Evolutionary conservation across 1,140 invertebrate species (phyloP).

Genomic region (Agrypnia vestita): DNA sequence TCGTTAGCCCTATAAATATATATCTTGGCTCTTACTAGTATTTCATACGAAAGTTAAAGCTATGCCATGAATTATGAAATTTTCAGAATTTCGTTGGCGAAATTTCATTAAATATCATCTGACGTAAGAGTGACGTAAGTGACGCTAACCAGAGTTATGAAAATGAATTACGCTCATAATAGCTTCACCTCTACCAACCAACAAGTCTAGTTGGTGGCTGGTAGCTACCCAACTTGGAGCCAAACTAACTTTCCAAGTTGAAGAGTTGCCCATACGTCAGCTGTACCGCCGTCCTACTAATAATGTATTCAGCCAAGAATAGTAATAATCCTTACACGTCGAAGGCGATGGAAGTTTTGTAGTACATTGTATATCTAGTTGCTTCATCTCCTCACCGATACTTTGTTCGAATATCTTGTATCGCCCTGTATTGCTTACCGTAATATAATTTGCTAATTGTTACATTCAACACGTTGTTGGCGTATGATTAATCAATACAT

Average conservation of each 20-base stretch:
- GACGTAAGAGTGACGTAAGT: slow-evolving; percentile 37
- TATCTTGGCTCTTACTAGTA: too few relatives aligned
- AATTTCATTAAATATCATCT: slow-evolving; percentile 48
- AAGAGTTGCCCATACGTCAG: slow-evolving; percentile 34
- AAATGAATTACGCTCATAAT: slow-evolving; percentile 44
- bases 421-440: too few relatives aligned
- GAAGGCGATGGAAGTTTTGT: slow-evolving; percentile 25
- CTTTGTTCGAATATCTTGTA: too few relatives aligned
- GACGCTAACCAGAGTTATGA: slow-evolving; percentile 39
- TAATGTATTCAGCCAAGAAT: slow-evolving; percentile 11
- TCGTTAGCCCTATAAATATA: too few relatives aligned
- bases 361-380: neutral
- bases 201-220: too few relatives aligned
- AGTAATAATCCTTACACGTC: slow-evolving; percentile 7
- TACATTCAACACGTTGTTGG: too few relatives aligned
- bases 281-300: neutral
- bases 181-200: neutral
- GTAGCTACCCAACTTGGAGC: slow-evolving; percentile 8
- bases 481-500: too few relatives aligned
- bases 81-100: slow-evolving; percentile 22
- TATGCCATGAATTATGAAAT: slow-evolving; percentile 5
- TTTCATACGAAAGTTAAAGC: neutral
- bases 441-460: too few relatives aligned
- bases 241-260: slow-evolving; percentile 4
- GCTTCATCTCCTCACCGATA: too few relatives aligned